phyloP scores from a whole-genome alignment of 2,113 vertebrate genomes.

The Pygoscelis adeliae region DNA sequence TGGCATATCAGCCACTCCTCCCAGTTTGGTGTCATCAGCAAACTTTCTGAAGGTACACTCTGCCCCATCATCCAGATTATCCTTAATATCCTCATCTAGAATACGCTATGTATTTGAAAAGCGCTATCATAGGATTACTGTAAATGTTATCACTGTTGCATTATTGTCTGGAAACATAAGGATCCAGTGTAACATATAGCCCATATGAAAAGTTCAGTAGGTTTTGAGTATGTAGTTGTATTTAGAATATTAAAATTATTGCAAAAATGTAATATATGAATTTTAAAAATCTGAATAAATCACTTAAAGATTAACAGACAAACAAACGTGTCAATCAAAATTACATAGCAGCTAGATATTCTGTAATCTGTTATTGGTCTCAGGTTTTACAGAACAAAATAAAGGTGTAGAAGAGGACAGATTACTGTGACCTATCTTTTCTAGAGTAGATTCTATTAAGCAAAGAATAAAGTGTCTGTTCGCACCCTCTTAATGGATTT shows the following conservation, averaged over 20 bases:
- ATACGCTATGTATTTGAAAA: background rate
- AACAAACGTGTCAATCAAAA: background rate
- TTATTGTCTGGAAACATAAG: background rate
- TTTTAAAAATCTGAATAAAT: background rate
- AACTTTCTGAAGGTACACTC: background rate
- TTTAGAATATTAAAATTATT: background rate
- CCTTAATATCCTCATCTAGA: background rate
- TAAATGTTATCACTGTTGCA: background rate
- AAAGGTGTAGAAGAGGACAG: background rate
- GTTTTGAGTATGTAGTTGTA: background rate
- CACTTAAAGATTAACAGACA: background rate
- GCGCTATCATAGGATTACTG: background rate
- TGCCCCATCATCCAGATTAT: background rate
- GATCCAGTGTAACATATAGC: background rate
- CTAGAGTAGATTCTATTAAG: background rate
- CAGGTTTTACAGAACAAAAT: background rate
- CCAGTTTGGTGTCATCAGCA: background rate
- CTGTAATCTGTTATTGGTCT: background rate
- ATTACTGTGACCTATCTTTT: background rate
- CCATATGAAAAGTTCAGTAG: background rate
- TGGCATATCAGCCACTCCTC: background rate
- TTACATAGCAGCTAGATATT: background rate
- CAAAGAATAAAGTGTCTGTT: slow-evolving; percentile 16
- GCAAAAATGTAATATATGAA: background rate
- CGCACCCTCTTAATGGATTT: slow-evolving; percentile 32